Conservation (phyloP, 2,113 vertebrate species). For the Tauraco erythrolophus region DNA sequence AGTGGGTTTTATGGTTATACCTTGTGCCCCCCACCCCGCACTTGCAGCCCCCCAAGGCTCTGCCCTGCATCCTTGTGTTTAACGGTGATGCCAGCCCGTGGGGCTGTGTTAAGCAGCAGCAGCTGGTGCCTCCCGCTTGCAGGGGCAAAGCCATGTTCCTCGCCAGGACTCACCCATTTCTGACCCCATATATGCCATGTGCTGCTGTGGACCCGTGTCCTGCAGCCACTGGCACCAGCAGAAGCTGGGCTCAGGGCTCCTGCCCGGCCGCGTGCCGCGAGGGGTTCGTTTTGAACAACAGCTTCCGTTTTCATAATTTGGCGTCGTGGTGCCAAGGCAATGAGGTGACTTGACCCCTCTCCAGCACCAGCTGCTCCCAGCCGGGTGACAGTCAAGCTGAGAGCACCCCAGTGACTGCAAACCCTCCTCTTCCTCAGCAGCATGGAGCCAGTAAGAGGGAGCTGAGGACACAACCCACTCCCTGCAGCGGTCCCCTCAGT, state of each 20-base stretch:
- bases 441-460: not conserved
- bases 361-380: not conserved
- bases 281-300: not conserved
- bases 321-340: fast-evolving
- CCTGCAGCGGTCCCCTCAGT: not conserved
- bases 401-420: not conserved
- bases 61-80: not conserved
- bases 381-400: fast-evolving
- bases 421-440: not conserved
- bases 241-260: not conserved
- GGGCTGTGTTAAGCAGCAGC: fast-evolving
- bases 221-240: not conserved
- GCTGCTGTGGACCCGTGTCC: not conserved
- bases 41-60: not conserved
- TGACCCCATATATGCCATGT: fast-evolving
- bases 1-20: fast-evolving
- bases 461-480: not conserved
- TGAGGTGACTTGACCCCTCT: not conserved
- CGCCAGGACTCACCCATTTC: not conserved
- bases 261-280: fast-evolving
- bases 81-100: fast-evolving
- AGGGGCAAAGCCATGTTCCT: not conserved
- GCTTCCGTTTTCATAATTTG: not conserved
- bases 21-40: too few species aligned
- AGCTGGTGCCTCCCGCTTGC: not conserved